These are phyloP conservation scores for Brachycybe producta DNA, from an alignment of 2,888 invertebrate genomes.

Conservation along the genomic window DNA sequence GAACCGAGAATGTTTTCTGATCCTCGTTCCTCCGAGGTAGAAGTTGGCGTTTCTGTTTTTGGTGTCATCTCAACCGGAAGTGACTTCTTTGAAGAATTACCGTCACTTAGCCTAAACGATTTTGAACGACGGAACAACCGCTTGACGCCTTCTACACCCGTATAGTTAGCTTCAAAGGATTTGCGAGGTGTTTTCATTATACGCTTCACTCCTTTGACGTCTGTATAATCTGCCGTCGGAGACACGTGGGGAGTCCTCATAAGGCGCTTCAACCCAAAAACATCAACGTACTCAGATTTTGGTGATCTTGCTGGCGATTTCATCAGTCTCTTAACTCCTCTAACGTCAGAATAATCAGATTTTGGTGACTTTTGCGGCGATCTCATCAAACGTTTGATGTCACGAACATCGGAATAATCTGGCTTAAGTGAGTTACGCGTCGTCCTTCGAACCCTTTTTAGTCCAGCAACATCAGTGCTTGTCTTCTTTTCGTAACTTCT, in stretches of 20 bases:
- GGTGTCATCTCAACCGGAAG: too few species aligned
- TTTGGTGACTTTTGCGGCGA: neutral
- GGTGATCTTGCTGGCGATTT: slow-evolving; percentile 11
- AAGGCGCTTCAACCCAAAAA: slow-evolving; percentile 20
- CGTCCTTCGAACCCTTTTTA: slow-evolving; percentile 9
- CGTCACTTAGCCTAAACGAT: too few species aligned
- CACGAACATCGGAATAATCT: slow-evolving; percentile 19
- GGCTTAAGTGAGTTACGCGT: neutral
- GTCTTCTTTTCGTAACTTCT: too few species aligned
- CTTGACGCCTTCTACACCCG: slow-evolving; percentile 19
- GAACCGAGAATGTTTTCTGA: too few species aligned
- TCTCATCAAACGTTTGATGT: slow-evolving; percentile 18
- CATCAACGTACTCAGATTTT: slow-evolving; percentile 20
- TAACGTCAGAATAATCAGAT: slow-evolving; percentile 15
- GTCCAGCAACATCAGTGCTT: slow-evolving; percentile 2
- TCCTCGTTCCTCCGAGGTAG: too few species aligned
- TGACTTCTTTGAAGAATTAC: too few species aligned
- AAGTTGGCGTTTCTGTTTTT: too few species aligned
- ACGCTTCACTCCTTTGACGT: slow-evolving; percentile 20
- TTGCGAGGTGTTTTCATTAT: slow-evolving; percentile 4
- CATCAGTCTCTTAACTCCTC: slow-evolving; percentile 19
- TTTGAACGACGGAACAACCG: slow-evolving; percentile 7
- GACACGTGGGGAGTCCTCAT: slow-evolving; percentile 3
- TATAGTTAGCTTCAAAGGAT: slow-evolving; percentile 20
- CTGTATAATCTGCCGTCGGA: slow-evolving; percentile 19